Conservation (phyloP, 2,113 vertebrate species). For the Gorsachius goisagi region DNA sequence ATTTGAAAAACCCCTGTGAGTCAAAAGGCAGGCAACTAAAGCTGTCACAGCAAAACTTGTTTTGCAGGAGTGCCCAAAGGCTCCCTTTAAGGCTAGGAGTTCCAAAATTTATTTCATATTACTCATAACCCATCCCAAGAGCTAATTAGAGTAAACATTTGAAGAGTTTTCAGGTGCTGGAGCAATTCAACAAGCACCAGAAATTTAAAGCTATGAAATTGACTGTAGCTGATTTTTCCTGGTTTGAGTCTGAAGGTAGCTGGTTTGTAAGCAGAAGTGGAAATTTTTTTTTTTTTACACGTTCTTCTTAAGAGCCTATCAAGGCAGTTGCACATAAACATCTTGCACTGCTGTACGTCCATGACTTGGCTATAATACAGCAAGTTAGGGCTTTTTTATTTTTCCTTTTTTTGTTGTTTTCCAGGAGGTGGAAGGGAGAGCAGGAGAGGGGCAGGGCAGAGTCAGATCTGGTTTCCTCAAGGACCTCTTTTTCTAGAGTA, state of each 20-base stretch:
- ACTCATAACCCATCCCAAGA: constrained; percentile 50
- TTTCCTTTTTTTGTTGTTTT: neutral
- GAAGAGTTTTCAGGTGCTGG: neutral
- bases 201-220: neutral
- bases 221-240: neutral
- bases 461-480: neutral
- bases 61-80: neutral
- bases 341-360: neutral
- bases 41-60: neutral
- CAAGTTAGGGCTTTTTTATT: neutral
- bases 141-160: neutral
- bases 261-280: neutral
- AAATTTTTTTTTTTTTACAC: neutral
- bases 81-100: constrained; percentile 16
- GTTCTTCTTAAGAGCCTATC: neutral
- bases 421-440: neutral
- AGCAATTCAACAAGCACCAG: neutral
- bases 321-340: neutral
- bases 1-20: neutral
- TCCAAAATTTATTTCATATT: constrained; percentile 32
- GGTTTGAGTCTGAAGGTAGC: neutral
- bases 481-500: neutral
- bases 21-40: neutral
- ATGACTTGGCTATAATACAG: neutral
- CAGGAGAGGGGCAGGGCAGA: neutral